Evolutionary conservation across 2,113 vertebrate genomes (phyloP).

Genomic region (Catagonus wagneri): DNA sequence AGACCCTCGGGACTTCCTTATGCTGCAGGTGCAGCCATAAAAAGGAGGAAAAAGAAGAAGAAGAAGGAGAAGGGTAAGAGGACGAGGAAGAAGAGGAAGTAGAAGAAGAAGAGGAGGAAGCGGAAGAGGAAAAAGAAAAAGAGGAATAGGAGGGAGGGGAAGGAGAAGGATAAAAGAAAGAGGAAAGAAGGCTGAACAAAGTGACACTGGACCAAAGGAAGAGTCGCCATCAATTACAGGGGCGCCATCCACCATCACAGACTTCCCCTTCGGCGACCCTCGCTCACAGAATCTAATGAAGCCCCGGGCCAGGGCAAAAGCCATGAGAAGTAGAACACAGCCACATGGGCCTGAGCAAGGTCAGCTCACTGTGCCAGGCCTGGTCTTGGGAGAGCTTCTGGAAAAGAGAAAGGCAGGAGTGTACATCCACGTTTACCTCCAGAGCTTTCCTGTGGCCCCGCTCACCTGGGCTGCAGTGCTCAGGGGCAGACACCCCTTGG

Average conservation of each 20-base stretch:
- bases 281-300: background rate
- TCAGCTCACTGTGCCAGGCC: background rate
- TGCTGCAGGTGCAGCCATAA: no score
- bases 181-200: background rate
- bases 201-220: background rate
- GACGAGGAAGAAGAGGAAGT: no score
- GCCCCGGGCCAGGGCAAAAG: background rate
- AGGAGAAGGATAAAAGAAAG: background rate
- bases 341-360: background rate
- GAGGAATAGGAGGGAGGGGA: no score
- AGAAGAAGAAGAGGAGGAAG: no score
- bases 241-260: background rate
- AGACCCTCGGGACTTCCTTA: no score
- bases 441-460: background rate
- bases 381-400: background rate
- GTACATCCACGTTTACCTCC: fast-evolving
- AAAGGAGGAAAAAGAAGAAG: no score
- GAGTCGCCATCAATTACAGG: background rate
- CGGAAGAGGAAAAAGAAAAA: background rate
- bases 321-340: background rate
- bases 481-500: background rate
- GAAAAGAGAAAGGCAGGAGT: background rate
- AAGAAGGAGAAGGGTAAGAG: no score
- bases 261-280: background rate
- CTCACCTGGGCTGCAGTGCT: background rate